A percentile compares a stretch with the other conserved stretches of the same genome.
Conservation (phyloP, 2,888 invertebrate genomes). For the Aethes cnicana region DNA sequence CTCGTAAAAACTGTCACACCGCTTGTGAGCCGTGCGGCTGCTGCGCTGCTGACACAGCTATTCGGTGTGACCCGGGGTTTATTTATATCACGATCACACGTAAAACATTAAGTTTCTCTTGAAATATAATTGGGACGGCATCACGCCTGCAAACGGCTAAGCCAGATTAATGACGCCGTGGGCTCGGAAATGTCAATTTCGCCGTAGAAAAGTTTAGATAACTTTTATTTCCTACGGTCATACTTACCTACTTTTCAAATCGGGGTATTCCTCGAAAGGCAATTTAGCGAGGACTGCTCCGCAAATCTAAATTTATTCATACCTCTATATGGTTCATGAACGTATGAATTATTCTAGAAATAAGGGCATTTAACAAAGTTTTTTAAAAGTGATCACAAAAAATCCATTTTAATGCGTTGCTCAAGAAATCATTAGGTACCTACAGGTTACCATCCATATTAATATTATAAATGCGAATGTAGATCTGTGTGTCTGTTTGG, state of each 20-base stretch:
- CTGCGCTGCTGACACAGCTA: too few species aligned
- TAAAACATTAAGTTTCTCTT: not conserved
- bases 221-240: conserved; percentile 11
- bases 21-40: too few species aligned
- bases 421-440: too few species aligned
- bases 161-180: conserved; percentile 23
- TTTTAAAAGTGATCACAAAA: too few species aligned
- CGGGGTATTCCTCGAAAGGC: not conserved
- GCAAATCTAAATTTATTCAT: not conserved
- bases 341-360: not conserved
- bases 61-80: too few species aligned
- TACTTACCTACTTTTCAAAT: conserved; percentile 9
- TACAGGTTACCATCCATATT: too few species aligned
- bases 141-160: conserved; percentile 11
- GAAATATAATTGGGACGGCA: conserved; percentile 9
- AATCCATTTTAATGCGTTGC: too few species aligned
- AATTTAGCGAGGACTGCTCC: not conserved
- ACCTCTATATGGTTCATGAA: too few species aligned
- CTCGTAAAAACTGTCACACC: too few species aligned
- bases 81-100: too few species aligned
- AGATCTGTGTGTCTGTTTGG: too few species aligned
- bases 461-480: too few species aligned
- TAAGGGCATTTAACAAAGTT: not conserved
- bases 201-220: conserved; percentile 7
- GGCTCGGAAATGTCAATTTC: conserved; percentile 17